Conservation (phyloP, 2,797 vertebrate species). For the Benthosema pterotum region DNA sequence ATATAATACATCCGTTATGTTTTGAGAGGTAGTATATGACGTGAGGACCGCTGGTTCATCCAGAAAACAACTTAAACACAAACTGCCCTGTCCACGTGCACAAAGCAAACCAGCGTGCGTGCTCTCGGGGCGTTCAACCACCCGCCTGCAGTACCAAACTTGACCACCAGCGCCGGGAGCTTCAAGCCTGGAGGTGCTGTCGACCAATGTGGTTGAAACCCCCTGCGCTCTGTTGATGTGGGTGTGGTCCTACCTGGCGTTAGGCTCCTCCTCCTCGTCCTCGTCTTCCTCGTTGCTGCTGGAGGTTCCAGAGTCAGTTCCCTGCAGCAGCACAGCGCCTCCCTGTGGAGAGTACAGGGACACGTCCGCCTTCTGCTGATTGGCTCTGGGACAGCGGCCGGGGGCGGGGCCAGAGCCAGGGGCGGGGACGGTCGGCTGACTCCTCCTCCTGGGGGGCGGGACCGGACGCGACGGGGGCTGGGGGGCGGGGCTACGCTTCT, state of each 20-base stretch:
- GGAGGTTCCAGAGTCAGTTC: slow-evolving; percentile 86
- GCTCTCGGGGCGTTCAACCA: too few relatives aligned
- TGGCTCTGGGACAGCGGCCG: slow-evolving; percentile 21
- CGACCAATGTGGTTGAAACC: too few relatives aligned
- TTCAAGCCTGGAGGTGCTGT: too few relatives aligned
- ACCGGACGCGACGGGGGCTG: slow-evolving; percentile 70
- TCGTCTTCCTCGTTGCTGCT: slow-evolving; percentile 96
- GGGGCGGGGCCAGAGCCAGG: slow-evolving; percentile 19
- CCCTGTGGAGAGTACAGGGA: slow-evolving; percentile 84
- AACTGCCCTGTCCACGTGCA: too few relatives aligned
- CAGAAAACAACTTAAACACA: too few relatives aligned
- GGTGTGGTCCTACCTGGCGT: slow-evolving; percentile 46
- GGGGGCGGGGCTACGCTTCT: slow-evolving; percentile 23
- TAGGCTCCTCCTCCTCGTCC: slow-evolving; percentile 75
- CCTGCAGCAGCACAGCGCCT: slow-evolving; percentile 43
- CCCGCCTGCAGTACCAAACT: too few relatives aligned
- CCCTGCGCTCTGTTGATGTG: too few relatives aligned
- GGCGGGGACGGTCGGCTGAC: slow-evolving; percentile 47
- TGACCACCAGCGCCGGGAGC: too few relatives aligned
- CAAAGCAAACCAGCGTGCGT: too few relatives aligned
- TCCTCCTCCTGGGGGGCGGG: slow-evolving; percentile 89
- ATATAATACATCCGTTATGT: too few relatives aligned
- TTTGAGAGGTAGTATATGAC: too few relatives aligned
- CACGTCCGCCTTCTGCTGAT: slow-evolving; percentile 59
- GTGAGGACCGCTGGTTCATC: too few relatives aligned